Percentiles rank a stretch among this genome's conserved stretches.
phyloP scores from a whole-genome alignment of 2,113 vertebrate species.

The Crotalus viridis region DNA sequence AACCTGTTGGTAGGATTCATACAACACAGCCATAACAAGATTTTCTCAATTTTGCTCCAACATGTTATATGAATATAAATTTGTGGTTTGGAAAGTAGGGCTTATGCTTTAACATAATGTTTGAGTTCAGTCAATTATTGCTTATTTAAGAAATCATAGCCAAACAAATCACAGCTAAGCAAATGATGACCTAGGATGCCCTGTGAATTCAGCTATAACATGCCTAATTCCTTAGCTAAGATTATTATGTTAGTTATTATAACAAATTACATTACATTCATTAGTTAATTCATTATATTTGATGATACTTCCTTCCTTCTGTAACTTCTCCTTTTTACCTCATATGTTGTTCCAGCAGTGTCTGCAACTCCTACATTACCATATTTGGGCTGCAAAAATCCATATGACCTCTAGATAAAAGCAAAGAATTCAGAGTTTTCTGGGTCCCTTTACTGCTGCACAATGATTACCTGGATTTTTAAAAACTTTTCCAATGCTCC shows the following conservation, averaged over 20 bases:
- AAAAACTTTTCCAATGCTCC: neutral
- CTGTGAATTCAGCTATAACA: neutral
- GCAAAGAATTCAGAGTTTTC: neutral
- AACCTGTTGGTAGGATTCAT: neutral
- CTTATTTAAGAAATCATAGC: neutral
- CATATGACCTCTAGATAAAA: neutral
- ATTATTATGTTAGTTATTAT: neutral
- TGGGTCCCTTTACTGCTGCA: neutral
- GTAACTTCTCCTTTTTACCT: neutral
- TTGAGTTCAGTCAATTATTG: neutral
- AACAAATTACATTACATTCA: neutral
- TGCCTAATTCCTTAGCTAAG: neutral
- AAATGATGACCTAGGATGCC: neutral
- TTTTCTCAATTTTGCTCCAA: neutral
- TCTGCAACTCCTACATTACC: neutral
- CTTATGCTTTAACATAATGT: neutral
- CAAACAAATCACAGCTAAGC: neutral
- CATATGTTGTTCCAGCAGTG: neutral
- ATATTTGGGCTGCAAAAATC: neutral
- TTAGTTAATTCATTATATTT: neutral
- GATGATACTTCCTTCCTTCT: neutral
- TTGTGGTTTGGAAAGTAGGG: neutral
- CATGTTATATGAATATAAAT: neutral
- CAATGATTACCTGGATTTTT: neutral
- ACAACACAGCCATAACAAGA: neutral